phyloP scores from a whole-genome alignment of 1,140 invertebrate genomes.

The Heliconius eleuchia region DNA sequence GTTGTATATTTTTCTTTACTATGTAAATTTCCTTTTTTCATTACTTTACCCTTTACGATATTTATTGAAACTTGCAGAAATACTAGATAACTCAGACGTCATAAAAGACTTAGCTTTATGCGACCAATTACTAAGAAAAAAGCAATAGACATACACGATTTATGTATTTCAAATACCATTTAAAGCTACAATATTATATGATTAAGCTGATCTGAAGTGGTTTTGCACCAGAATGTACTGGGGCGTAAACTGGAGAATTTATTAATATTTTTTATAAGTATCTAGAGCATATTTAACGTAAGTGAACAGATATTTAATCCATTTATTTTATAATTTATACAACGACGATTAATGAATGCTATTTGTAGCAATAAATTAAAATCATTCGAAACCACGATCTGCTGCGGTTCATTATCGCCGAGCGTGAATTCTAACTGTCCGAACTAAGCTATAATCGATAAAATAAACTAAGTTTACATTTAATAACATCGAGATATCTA shows the following conservation, averaged over 20 bases:
- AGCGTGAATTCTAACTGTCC: conserved; percentile 10
- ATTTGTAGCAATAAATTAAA: conserved; percentile 10
- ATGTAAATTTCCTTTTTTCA: too few species aligned
- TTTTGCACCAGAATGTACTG: neutral
- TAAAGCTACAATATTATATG: neutral
- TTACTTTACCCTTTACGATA: too few species aligned
- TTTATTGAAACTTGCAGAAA: too few species aligned
- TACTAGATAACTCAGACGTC: neutral
- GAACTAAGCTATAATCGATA: conserved; percentile 12
- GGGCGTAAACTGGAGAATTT: neutral
- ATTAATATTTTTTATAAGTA: neutral
- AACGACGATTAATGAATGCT: conserved; percentile 5
- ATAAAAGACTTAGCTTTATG: neutral
- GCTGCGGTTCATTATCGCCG: conserved; percentile 7
- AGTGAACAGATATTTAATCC: neutral
- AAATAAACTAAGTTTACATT: conserved; percentile 12
- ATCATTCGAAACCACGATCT: conserved; percentile 13
- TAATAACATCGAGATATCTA: neutral
- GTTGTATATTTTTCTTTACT: too few species aligned
- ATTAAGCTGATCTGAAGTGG: too few species aligned
- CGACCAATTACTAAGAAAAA: neutral
- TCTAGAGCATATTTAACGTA: neutral
- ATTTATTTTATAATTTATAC: neutral
- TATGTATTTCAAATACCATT: neutral
- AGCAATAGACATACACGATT: neutral